phyloP scores from a whole-genome alignment of 2,113 vertebrate genomes.

The Aplodontia rufa region DNA sequence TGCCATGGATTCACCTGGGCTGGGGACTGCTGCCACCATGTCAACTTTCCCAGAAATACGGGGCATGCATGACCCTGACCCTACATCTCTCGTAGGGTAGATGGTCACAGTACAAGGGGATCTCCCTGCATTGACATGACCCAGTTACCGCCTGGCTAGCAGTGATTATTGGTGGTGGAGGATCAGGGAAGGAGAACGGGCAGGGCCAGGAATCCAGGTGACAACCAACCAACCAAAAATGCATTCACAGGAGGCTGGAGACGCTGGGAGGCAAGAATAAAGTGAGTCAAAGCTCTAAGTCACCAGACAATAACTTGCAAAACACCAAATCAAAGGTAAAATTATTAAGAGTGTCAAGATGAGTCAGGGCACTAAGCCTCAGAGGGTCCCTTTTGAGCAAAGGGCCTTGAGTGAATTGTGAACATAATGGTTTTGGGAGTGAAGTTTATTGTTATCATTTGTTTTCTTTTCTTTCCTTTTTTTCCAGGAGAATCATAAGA shows the following conservation, averaged over 20 bases:
- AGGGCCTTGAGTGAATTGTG: accelerated
- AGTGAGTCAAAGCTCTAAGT: background rate
- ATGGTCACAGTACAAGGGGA: background rate
- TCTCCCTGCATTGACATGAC: background rate
- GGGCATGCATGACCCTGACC: accelerated
- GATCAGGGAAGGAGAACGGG: accelerated
- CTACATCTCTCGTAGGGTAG: background rate
- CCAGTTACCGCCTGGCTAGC: background rate
- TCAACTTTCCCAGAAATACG: background rate
- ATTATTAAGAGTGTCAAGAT: too few species aligned
- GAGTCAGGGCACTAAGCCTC: background rate
- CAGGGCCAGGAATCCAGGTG: background rate
- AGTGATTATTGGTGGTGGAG: too few species aligned
- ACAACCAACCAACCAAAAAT: background rate
- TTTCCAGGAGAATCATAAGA: background rate
- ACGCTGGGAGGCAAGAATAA: accelerated
- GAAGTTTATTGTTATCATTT: background rate
- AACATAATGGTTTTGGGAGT: background rate
- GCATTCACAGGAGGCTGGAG: background rate
- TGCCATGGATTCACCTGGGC: background rate
- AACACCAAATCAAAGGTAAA: background rate
- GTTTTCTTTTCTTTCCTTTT: background rate
- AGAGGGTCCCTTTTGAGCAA: background rate
- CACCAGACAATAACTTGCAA: background rate
- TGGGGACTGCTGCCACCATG: background rate